Evolutionary conservation across 2,888 invertebrate genomes (phyloP).

Genomic region (Caenorhabditis sp.): DNA sequence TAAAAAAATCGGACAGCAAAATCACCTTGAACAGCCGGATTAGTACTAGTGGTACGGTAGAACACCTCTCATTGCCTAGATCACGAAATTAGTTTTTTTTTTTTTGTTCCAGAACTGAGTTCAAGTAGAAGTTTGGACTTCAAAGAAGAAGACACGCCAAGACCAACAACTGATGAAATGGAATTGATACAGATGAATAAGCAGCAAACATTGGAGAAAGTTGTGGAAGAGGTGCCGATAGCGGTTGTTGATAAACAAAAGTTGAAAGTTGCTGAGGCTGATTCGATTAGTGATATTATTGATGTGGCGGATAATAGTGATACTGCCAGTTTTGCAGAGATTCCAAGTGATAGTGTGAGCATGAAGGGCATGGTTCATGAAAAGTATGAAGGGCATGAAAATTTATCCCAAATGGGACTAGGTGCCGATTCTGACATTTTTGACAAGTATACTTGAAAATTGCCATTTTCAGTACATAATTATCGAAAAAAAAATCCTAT

Average conservation of each 20-base stretch:
- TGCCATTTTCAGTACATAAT: too few relatives aligned
- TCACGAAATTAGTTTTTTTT: not conserved
- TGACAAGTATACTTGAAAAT: too few relatives aligned
- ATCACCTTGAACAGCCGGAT: slow-evolving; percentile 21
- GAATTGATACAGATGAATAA: not conserved
- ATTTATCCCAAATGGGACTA: too few relatives aligned
- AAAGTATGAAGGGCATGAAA: too few relatives aligned
- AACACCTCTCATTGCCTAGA: too few relatives aligned
- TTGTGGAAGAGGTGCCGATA: not conserved
- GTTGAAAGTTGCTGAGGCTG: slow-evolving; percentile 5
- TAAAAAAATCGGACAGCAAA: slow-evolving; percentile 25
- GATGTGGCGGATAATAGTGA: slow-evolving; percentile 9
- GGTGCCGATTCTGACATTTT: too few relatives aligned
- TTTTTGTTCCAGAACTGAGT: not conserved
- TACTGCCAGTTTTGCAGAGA: not conserved
- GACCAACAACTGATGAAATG: slow-evolving; percentile 2
- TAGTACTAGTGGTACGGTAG: slow-evolving; percentile 20
- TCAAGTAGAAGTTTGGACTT: not conserved
- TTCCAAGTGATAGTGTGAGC: slow-evolving; percentile 35
- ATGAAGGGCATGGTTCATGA: too few relatives aligned
- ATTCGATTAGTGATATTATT: slow-evolving; percentile 8
- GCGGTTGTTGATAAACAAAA: not conserved
- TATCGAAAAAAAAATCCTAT: too few relatives aligned
- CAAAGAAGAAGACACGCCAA: not conserved
- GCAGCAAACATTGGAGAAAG: not conserved